Percentiles rank a stretch among this genome's conserved stretches.
phyloP scores from a whole-genome alignment of 2,113 vertebrate species.

The Halichoeres trimaculatus region DNA sequence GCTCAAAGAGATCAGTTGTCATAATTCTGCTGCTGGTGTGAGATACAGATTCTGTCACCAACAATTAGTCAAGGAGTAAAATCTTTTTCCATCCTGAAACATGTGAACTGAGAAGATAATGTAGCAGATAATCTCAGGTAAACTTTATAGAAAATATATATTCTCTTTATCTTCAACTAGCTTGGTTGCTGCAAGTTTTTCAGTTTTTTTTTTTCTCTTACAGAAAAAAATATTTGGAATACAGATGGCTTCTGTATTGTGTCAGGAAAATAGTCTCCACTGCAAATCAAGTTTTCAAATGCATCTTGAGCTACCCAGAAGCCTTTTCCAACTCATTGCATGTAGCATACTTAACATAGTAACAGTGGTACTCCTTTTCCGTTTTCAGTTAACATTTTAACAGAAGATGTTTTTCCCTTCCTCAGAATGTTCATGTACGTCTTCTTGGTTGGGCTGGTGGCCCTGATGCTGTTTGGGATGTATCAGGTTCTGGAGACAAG shows the following conservation, averaged over 20 bases:
- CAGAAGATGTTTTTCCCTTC: not conserved
- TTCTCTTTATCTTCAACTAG: not conserved
- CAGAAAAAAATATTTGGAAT: not conserved
- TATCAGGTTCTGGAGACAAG: slow-evolving; percentile 83
- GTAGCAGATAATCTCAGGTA: not conserved
- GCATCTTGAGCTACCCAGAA: not conserved
- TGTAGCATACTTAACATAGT: no score
- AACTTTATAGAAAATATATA: not conserved
- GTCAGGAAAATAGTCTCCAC: not conserved
- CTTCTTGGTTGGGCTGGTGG: slow-evolving; percentile 80
- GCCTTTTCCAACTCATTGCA: no score
- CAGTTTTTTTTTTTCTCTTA: not conserved
- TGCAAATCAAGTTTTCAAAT: not conserved
- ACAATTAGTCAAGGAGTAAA: slow-evolving; percentile 6
- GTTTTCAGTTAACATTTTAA: not conserved
- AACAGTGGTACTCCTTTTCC: not conserved
- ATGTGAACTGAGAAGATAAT: not conserved
- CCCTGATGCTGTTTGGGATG: slow-evolving; percentile 75
- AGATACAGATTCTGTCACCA: slow-evolving; percentile 35
- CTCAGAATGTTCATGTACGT: slow-evolving; percentile 84
- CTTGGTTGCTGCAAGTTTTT: not conserved
- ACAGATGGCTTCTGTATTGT: not conserved
- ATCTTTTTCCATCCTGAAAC: not conserved
- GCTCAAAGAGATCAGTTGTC: slow-evolving; percentile 42
- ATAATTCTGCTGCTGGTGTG: slow-evolving; percentile 41